Base-by-base conservation (phyloP, 2,797 vertebrate genomes). In the Neoniphon sammara region DNA sequence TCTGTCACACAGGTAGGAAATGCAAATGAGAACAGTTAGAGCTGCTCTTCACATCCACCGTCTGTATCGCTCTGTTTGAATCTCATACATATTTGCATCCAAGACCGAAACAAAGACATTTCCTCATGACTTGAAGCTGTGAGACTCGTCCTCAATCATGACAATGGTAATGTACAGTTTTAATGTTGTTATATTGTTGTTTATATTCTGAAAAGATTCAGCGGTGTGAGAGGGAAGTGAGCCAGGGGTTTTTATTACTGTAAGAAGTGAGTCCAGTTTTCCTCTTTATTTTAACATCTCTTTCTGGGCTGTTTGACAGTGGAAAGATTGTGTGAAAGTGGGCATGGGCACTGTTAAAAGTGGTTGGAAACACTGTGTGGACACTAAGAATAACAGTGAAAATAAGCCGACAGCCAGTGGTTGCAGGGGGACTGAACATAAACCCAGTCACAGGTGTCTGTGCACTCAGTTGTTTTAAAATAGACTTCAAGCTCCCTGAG, bases 131-230 rank as follows among this genome's bases (percentile, higher is more conserved):
- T 83, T 87, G 52, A 88, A 27, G 68, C 80, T 39, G 44, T 3
- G 39, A 73, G 67, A 81, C 70, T 62, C 2, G 8, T 44, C 11
- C 57, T 12, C 71, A 72, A 78, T 69, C n/a, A 75, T 80, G 73
- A 90, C 73, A 57, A 94, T 92, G 93, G 93, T 94, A 92, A 91
- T 39, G 88, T 91, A 83, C 25, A 31, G 0, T 55, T 83, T 81
- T 55, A 46, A 57, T 82, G 74, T 68, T 1, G 2, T 70, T 17
- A 47, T 50, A 44, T 56, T 71, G 66, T 42, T 0, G 21, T 63
- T 76, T 53, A 34, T 2, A 11, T 18, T 67, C 14, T 58, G 66
- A 21, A 18, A 44, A 30, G 42, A 66, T 63, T 60, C 36, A 44
- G 23, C 42, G 34, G 44, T 65, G 50, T 27, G 42, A 85, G 49